These are phyloP conservation scores for Phyllostomus discolor DNA, from an alignment of 2,113 vertebrate genomes.

Conservation along the genomic window DNA sequence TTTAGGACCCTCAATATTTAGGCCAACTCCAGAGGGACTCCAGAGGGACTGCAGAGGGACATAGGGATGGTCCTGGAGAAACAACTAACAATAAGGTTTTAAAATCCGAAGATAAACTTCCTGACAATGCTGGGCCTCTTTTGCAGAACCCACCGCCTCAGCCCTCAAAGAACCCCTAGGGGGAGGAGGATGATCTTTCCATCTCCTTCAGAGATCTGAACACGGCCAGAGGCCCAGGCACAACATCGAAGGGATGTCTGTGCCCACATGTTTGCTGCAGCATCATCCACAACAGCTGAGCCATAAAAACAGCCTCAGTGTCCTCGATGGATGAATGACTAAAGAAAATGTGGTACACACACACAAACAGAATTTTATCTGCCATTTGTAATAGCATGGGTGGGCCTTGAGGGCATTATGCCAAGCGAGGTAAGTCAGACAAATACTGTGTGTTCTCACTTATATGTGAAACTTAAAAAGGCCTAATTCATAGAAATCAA, in stretches of 20 bases:
- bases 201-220: not conserved
- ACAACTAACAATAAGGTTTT: not conserved
- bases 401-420: not conserved
- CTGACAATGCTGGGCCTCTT: not conserved
- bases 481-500: not conserved
- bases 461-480: not conserved
- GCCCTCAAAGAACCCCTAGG: not conserved
- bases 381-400: not conserved
- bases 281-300: not conserved
- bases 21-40: not conserved
- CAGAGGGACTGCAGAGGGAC: not conserved
- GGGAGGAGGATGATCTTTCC: not conserved
- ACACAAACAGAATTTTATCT: not conserved
- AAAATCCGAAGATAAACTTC: not conserved
- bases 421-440: not conserved
- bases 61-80: not conserved
- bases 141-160: not conserved
- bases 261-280: not conserved
- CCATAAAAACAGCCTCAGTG: not conserved
- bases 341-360: not conserved
- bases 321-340: not conserved
- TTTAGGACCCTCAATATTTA: not conserved
- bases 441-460: not conserved
- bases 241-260: not conserved
- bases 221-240: not conserved